A percentile compares a stretch with the other conserved stretches of the same genome.
Conservation (phyloP, 2,797 vertebrate genomes). For the Rhinogobio ventralis region DNA sequence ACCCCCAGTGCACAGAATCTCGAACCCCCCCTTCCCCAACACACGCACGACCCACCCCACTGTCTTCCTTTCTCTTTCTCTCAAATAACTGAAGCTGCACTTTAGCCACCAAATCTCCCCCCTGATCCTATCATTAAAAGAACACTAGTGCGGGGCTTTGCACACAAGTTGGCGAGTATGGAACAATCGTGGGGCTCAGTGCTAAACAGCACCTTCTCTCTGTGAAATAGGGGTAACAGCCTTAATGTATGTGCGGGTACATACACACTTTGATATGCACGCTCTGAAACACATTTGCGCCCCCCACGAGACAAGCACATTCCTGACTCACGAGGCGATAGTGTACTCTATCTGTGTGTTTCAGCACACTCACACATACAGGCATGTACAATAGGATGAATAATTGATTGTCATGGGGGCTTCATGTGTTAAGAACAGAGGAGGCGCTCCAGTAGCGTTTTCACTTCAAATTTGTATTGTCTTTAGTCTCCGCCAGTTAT, state of each 20-base stretch:
- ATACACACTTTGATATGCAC: constrained; percentile 79
- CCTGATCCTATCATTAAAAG: constrained; percentile 85
- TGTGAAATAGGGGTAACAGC: constrained; percentile 83
- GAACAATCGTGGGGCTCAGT: constrained; percentile 73
- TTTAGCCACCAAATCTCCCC: constrained; percentile 82
- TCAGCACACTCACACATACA: constrained; percentile 74
- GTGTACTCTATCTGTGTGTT: constrained; percentile 28
- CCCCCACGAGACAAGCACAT: constrained; percentile 18
- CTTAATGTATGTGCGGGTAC: constrained; percentile 55
- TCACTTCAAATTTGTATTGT: constrained; percentile 98
- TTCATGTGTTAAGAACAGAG: constrained; percentile 85
- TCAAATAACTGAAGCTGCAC: constrained; percentile 81
- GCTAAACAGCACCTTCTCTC: constrained; percentile 74
- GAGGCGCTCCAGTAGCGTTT: constrained; percentile 90
- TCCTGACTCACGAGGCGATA: constrained; percentile 8
- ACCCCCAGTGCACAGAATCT: constrained; percentile 83
- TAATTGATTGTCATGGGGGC: constrained; percentile 89
- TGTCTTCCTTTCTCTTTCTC: constrained; percentile 70
- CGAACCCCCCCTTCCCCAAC: constrained; percentile 68
- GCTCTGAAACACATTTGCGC: constrained; percentile 75
- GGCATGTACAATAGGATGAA: constrained; percentile 91
- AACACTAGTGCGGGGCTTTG: constrained; percentile 73
- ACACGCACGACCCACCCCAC: constrained; percentile 72
- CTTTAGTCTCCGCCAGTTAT: constrained; percentile 97
- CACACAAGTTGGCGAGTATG: constrained; percentile 71